Percentiles rank a stretch among this genome's conserved stretches.
Conservation (phyloP, 2,888 invertebrate species). For the Apocheima hispidaria region DNA sequence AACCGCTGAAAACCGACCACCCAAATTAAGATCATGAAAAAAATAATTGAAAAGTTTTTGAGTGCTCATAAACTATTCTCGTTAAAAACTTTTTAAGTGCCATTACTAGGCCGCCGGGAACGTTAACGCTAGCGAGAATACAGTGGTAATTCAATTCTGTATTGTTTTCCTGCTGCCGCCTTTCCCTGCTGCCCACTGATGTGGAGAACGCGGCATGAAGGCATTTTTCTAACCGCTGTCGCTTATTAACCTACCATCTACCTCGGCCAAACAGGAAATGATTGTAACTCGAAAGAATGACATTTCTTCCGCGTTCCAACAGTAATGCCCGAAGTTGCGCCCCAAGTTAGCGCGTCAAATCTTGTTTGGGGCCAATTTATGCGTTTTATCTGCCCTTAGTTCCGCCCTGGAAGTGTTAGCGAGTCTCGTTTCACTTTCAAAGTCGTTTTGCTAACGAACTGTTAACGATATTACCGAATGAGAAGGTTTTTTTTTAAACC, state of each 20-base stretch:
- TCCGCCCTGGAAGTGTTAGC: slow-evolving; percentile 28
- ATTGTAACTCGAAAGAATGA: slow-evolving; percentile 59
- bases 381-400: slow-evolving; percentile 60
- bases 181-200: too few relatives aligned
- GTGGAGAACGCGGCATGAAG: too few relatives aligned
- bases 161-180: too few relatives aligned
- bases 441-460: slow-evolving; percentile 36
- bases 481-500: neutral
- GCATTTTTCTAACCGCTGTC: slow-evolving; percentile 8
- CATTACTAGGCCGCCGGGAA: too few relatives aligned
- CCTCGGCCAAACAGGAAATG: slow-evolving; percentile 50
- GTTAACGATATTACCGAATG: slow-evolving; percentile 22
- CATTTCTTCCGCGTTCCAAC: slow-evolving; percentile 52
- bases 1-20: too few relatives aligned
- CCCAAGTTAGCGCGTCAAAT: slow-evolving; percentile 54
- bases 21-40: too few relatives aligned
- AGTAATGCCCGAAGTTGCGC: slow-evolving; percentile 62
- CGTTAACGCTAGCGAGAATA: too few relatives aligned
- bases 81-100: too few relatives aligned
- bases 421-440: slow-evolving; percentile 11
- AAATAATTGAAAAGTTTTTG: too few relatives aligned
- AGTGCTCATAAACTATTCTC: too few relatives aligned
- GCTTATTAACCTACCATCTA: slow-evolving; percentile 19
- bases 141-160: too few relatives aligned
- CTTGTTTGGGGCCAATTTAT: slow-evolving; percentile 63